Evolutionary conservation across 2,797 vertebrate genomes (phyloP), one percentile per base, ranked within the genome.

Genomic region (Anguilla pacifica): DNA sequence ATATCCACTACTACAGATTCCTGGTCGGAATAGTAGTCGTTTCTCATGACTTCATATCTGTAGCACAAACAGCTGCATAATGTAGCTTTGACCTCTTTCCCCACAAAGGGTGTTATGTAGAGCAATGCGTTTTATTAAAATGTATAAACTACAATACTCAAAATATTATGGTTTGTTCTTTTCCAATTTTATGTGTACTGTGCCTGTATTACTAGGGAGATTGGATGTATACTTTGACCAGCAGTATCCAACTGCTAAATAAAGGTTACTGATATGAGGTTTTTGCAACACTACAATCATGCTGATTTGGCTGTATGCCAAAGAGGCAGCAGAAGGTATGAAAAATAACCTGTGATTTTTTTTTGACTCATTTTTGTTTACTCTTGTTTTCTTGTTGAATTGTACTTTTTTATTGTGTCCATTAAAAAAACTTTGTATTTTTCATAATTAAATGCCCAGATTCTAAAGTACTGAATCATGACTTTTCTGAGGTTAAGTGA

Each of bases 391-490:
- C 19, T 81, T n/a, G 15, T 49, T 22, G 19, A 77, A 28, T 91
- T 92, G 87, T 93, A 89, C 2, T 0, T 35, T 35, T 35, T 35
- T 31, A 31, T 31, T 5, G 77, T 81, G 77, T 81, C 72, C 72
- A 77, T 35, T 74, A n/a, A 89, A 90, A 35, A 83, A 25, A 74
- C 81, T 89, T 89, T 90, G 77, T 13, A 94, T 94, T 96, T 95
- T 95, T 96, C 86, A 88, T 94, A 93, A 95, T 94, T 94, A 95
- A 94, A 94, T 67, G 4, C 28, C 28, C 77, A 81, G 25, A 19
- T 22, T 81, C 10, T 22, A 49, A 81, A 77, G 35, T 35, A 35
- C 17, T 17, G 74, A 46, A 49, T 81, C 1, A 49, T 81, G 17
- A 0, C 1, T 81, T 81, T 81, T 77, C 2, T 39, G 31, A 39